A percentile compares a stretch with the other conserved stretches of the same genome.
Conservation (phyloP, 1,140 invertebrate species). For the Psix sp. region DNA sequence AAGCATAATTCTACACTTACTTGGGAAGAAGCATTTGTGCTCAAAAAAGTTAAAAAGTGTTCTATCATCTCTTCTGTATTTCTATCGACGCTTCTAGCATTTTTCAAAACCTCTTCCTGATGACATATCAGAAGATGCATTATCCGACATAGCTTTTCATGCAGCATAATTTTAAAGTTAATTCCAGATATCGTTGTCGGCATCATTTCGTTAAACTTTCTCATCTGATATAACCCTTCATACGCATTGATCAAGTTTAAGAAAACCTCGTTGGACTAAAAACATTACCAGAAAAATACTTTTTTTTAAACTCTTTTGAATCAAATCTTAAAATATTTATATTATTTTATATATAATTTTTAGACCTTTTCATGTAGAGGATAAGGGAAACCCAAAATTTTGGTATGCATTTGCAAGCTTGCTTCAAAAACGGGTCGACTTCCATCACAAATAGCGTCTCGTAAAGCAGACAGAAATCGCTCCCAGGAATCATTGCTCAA, state of each 20-base stretch:
- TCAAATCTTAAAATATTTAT: not conserved
- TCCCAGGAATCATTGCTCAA: slow-evolving; percentile 62
- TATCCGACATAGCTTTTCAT: slow-evolving; percentile 71
- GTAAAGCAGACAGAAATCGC: slow-evolving; percentile 62
- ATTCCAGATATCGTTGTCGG: slow-evolving; percentile 69
- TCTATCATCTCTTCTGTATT: slow-evolving; percentile 70
- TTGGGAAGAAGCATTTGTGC: slow-evolving; percentile 50
- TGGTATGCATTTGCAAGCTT: slow-evolving; percentile 69
- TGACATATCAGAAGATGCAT: slow-evolving; percentile 67
- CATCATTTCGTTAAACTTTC: slow-evolving; percentile 63
- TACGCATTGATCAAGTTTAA: slow-evolving; percentile 66
- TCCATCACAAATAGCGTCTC: slow-evolving; percentile 67
- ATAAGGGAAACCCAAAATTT: slow-evolving; percentile 60
- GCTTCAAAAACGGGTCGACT: slow-evolving; percentile 72
- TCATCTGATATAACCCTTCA: slow-evolving; percentile 63
- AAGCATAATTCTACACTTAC: slow-evolving; percentile 5
- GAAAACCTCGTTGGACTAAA: slow-evolving; percentile 61
- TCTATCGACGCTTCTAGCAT: slow-evolving; percentile 63
- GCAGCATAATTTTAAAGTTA: slow-evolving; percentile 72
- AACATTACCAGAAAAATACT: not conserved
- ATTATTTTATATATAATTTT: not conserved
- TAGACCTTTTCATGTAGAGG: slow-evolving; percentile 42
- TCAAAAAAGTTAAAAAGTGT: slow-evolving; percentile 69
- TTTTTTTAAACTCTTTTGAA: not conserved
- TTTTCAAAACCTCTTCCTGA: slow-evolving; percentile 70